Conservation (phyloP, 2,888 invertebrate species). For the Lysandra bellargus region DNA sequence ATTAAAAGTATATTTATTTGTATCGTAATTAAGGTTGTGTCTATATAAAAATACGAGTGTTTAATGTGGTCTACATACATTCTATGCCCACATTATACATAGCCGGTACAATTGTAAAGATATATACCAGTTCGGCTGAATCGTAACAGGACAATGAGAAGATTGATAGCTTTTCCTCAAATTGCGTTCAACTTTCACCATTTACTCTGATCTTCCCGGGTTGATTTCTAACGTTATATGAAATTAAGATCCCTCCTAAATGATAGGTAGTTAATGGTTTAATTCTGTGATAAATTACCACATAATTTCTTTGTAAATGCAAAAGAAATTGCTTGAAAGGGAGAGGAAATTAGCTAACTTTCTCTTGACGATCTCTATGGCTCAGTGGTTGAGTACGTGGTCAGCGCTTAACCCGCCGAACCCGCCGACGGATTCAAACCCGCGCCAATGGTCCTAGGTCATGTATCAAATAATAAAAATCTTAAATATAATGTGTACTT, state of each 20-base stretch:
- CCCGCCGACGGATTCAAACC: too few relatives aligned
- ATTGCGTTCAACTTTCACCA: conserved; percentile 28
- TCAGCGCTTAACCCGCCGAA: too few relatives aligned
- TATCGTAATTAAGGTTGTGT: too few relatives aligned
- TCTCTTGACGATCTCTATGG: background rate
- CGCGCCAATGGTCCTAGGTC: too few relatives aligned
- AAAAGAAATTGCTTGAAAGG: background rate
- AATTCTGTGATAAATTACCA: background rate
- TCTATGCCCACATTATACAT: background rate
- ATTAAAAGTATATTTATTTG: background rate
- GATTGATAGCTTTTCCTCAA: conserved; percentile 28
- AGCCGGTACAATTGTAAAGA: conserved; percentile 1
- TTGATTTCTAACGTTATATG: conserved; percentile 24
- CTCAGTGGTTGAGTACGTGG: too few relatives aligned
- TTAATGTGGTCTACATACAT: too few relatives aligned
- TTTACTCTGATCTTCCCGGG: conserved; percentile 19
- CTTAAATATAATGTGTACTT: too few relatives aligned
- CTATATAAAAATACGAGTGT: too few relatives aligned
- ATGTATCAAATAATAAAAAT: too few relatives aligned
- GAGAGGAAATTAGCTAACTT: background rate
- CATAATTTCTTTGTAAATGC: background rate
- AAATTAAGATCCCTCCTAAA: conserved; percentile 16
- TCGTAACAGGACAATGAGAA: conserved; percentile 29
- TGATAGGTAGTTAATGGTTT: conserved; percentile 17
- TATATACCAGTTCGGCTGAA: conserved; percentile 26